phyloP scores from a whole-genome alignment of 2,888 invertebrate genomes.

The Drosophila ezoana region DNA sequence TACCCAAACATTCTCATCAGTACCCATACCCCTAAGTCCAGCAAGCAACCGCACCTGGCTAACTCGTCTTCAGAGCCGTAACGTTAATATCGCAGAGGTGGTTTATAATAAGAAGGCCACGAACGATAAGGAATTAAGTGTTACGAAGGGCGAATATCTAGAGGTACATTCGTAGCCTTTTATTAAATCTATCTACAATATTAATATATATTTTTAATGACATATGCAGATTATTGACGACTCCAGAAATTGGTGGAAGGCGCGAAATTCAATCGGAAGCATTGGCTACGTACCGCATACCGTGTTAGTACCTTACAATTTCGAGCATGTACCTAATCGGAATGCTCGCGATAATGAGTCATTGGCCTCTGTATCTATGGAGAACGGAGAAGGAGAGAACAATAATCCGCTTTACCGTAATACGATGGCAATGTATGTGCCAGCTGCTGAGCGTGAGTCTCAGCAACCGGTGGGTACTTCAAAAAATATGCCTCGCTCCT shows the following conservation, averaged over 20 bases:
- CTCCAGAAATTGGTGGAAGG: constrained; percentile 99
- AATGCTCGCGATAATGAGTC: constrained; percentile 78
- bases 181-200: too few species aligned
- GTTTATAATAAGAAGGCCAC: constrained; percentile 97
- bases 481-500: constrained; percentile 74
- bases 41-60: constrained; percentile 87
- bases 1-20: constrained; percentile 30
- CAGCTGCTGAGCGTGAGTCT: constrained; percentile 67
- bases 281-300: constrained; percentile 98
- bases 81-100: constrained; percentile 92
- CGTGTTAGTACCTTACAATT: constrained; percentile 90
- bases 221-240: constrained; percentile 93
- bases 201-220: not conserved
- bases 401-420: constrained; percentile 65
- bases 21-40: constrained; percentile 46
- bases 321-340: constrained; percentile 62
- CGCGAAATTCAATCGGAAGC: constrained; percentile 92
- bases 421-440: constrained; percentile 61
- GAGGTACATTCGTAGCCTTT: constrained; percentile 88
- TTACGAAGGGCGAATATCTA: constrained; percentile 96
- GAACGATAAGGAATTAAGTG: constrained; percentile 98
- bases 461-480: constrained; percentile 48
- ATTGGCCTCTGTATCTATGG: constrained; percentile 62
- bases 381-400: constrained; percentile 53
- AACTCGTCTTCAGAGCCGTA: constrained; percentile 88